Evolutionary conservation across 1,140 invertebrate genomes (phyloP).

Genomic region (Pantala flavescens): DNA sequence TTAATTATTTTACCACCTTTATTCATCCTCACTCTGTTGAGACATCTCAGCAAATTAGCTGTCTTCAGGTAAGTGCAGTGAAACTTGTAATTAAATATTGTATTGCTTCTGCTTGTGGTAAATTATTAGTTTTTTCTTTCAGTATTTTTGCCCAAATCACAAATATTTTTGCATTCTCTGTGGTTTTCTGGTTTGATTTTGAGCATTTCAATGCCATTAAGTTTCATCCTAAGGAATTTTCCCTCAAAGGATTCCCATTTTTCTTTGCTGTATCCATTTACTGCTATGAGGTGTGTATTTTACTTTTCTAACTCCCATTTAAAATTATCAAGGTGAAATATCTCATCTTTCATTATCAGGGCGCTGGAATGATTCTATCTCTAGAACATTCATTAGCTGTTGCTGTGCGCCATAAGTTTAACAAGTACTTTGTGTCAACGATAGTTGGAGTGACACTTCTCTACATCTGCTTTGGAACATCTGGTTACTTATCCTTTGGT

Average conservation of each 20-base stretch:
- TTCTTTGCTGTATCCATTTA: conserved; percentile 40
- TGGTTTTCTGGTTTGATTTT: conserved; percentile 44
- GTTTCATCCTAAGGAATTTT: conserved; percentile 36
- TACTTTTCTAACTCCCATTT: conserved; percentile 3
- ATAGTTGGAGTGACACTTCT: conserved; percentile 35
- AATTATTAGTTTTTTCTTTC: conserved; percentile 15
- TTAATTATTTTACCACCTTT: conserved; percentile 15
- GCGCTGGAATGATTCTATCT: conserved; percentile 40
- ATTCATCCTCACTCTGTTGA: neutral
- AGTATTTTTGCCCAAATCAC: conserved; percentile 32
- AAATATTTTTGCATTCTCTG: conserved; percentile 37
- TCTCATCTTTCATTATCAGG: conserved; percentile 27
- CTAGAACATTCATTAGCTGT: conserved; percentile 35
- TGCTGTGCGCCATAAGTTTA: conserved; percentile 33
- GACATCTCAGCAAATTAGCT: conserved; percentile 14
- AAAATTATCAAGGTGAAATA: conserved; percentile 13
- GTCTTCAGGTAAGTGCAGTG: conserved; percentile 12
- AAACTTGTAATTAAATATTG: neutral
- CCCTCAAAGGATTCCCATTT: conserved; percentile 36
- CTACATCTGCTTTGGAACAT: conserved; percentile 38
- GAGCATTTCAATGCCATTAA: conserved; percentile 34
- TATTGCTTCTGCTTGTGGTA: neutral
- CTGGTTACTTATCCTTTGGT: conserved; percentile 36
- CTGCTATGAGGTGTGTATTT: conserved; percentile 37
- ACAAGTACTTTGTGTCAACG: conserved; percentile 32